Conservation (phyloP, 1,140 invertebrate genomes). For the Lamellibrachia luymesi region DNA sequence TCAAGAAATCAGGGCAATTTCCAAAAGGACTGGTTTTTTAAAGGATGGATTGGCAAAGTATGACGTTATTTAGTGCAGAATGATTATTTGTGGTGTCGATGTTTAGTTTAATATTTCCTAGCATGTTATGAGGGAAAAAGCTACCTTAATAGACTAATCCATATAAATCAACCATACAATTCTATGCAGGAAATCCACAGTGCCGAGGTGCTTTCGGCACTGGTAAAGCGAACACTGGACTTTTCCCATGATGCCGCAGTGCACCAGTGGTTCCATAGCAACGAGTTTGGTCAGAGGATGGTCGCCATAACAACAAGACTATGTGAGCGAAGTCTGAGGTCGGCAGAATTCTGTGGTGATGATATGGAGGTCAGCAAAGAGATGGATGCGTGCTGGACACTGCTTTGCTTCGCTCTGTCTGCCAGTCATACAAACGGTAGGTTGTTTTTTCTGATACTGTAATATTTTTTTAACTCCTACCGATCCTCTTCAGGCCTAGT, state of each 20-base stretch:
- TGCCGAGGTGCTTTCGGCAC: neutral
- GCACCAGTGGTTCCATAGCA: slow-evolving; percentile 3
- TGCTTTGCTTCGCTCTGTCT: neutral
- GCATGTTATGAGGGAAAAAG: too few species aligned
- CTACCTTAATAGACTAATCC: too few species aligned
- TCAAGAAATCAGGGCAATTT: too few species aligned
- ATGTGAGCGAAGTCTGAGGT: neutral
- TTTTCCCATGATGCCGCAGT: slow-evolving; percentile 9
- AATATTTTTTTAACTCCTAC: neutral
- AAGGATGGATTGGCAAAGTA: too few species aligned
- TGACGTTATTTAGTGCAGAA: too few species aligned
- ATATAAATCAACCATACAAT: neutral
- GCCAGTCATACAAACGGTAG: neutral
- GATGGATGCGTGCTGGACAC: neutral
- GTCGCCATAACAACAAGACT: slow-evolving; percentile 11
- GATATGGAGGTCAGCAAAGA: neutral
- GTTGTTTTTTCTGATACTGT: neutral
- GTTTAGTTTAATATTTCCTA: too few species aligned
- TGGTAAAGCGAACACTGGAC: neutral
- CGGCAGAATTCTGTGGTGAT: neutral
- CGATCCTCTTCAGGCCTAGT: too few species aligned
- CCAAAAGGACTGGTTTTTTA: too few species aligned
- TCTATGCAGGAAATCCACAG: neutral
- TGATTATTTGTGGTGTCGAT: too few species aligned
- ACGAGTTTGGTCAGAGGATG: slow-evolving; percentile 13